These are phyloP conservation scores for Hylomyscus alleni DNA, from an alignment of 2,797 vertebrate genomes.

Conservation along the genomic window DNA sequence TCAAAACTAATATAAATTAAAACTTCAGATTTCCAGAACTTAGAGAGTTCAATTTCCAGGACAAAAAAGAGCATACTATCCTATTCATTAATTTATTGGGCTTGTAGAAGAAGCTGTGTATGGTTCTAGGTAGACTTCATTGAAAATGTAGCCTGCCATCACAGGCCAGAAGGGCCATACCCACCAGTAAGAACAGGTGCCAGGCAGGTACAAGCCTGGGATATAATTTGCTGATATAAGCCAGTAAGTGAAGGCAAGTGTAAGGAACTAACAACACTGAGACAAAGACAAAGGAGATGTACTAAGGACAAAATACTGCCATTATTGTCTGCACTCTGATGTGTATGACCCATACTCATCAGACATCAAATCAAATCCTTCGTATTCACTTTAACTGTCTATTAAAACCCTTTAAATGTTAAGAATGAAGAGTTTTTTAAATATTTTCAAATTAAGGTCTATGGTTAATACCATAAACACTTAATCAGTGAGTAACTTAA, in stretches of 20 bases:
- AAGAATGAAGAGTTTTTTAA: constrained; percentile 44
- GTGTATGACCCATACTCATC: neutral
- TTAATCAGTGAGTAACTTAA: constrained; percentile 40
- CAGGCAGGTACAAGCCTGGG: neutral
- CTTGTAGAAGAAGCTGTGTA: neutral
- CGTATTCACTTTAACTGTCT: neutral
- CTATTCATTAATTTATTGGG: constrained; percentile 18
- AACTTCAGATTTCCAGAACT: constrained; percentile 2
- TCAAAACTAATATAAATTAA: neutral
- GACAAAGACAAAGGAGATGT: neutral
- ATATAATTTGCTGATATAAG: neutral
- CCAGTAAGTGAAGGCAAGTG: neutral
- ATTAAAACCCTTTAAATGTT: constrained; percentile 10
- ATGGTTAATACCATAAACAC: neutral
- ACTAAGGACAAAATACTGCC: neutral
- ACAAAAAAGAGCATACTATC: constrained; percentile 9
- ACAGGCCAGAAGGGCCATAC: neutral
- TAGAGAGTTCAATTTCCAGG: neutral
- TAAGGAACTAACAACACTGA: neutral
- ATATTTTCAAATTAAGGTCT: constrained; percentile 24
- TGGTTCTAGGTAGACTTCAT: neutral
- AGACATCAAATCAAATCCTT: constrained; percentile 12
- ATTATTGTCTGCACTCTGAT: neutral
- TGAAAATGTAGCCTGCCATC: neutral
- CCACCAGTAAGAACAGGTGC: neutral